These are phyloP conservation scores for Neosalanx taihuensis DNA, from an alignment of 2,797 vertebrate genomes.

Conservation along the genomic window DNA sequence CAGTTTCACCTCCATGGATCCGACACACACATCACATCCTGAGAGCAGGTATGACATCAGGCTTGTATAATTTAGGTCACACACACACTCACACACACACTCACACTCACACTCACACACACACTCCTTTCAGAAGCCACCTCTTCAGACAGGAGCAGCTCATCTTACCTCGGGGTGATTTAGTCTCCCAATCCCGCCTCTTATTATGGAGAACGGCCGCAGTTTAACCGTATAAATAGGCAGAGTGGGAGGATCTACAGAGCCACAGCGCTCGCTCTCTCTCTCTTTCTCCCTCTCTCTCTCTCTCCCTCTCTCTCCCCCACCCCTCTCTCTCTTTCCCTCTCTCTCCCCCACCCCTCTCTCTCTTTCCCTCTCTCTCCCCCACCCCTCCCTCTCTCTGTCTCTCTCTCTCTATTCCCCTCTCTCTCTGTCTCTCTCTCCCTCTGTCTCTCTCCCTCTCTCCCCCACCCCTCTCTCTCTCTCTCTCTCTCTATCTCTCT, in stretches of 20 bases:
- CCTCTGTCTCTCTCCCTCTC: too few relatives aligned
- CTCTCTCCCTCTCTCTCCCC: background rate
- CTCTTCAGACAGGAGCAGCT: slow-evolving; percentile 23
- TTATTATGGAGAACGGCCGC: slow-evolving; percentile 49
- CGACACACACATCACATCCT: slow-evolving; percentile 49
- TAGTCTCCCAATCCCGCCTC: slow-evolving; percentile 49
- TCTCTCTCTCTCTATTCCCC: too few relatives aligned
- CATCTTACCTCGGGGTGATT: slow-evolving; percentile 63
- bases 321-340: background rate
- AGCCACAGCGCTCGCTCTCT: slow-evolving; percentile 40
- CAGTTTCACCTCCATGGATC: slow-evolving; percentile 9
- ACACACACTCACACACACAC: slow-evolving; percentile 42
- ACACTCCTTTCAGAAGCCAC: slow-evolving; percentile 15
- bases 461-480: too few relatives aligned
- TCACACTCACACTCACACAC: too few relatives aligned
- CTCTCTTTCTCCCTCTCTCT: slow-evolving; percentile 33
- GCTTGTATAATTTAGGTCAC: slow-evolving; percentile 67
- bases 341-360: slow-evolving; percentile 10
- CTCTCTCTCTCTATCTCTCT: too few relatives aligned
- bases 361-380: slow-evolving; percentile 30
- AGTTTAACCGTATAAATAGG: slow-evolving; percentile 68
- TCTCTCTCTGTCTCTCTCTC: too few relatives aligned
- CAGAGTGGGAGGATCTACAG: slow-evolving; percentile 71
- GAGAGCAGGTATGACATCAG: slow-evolving; percentile 42
- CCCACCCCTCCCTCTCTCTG: too few relatives aligned